Percentiles rank a stretch among this genome's conserved stretches.
Conservation (phyloP, 2,113 vertebrate genomes). For the Castor canadensis region DNA sequence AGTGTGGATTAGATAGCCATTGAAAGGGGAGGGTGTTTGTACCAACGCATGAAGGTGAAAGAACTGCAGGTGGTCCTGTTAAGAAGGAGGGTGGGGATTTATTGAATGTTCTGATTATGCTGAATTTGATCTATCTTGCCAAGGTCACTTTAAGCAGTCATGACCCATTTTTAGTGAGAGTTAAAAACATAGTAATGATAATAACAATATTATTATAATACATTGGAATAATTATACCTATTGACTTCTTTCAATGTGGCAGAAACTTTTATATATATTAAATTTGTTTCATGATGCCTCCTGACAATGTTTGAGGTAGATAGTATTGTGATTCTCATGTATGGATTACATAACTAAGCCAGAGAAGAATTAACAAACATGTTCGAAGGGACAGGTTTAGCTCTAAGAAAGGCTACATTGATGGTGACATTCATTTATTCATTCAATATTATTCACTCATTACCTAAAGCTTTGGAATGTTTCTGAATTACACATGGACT, state of each 20-base stretch:
- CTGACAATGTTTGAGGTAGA: background rate
- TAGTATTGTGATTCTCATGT: background rate
- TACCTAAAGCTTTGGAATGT: background rate
- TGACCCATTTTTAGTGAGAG: background rate
- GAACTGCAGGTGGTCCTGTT: background rate
- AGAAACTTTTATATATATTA: background rate
- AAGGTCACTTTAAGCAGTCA: background rate
- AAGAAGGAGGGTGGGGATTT: background rate
- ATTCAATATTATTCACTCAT: background rate
- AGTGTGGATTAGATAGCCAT: background rate
- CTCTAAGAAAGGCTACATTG: background rate
- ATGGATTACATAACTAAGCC: background rate
- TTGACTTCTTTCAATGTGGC: background rate
- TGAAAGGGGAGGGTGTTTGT: background rate
- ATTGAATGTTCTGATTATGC: background rate
- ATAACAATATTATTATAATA: background rate
- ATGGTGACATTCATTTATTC: background rate
- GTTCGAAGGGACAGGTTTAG: background rate
- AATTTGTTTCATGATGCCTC: background rate
- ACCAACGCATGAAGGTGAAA: background rate
- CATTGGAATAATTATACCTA: background rate
- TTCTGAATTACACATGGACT: background rate
- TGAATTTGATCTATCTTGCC: background rate
- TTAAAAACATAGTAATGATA: background rate
- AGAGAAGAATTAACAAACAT: background rate